Percentiles rank a stretch among this genome's conserved stretches.
These are phyloP conservation scores for Shargacucullia verbasci DNA, from an alignment of 2,888 invertebrate genomes.

Conservation along the genomic window DNA sequence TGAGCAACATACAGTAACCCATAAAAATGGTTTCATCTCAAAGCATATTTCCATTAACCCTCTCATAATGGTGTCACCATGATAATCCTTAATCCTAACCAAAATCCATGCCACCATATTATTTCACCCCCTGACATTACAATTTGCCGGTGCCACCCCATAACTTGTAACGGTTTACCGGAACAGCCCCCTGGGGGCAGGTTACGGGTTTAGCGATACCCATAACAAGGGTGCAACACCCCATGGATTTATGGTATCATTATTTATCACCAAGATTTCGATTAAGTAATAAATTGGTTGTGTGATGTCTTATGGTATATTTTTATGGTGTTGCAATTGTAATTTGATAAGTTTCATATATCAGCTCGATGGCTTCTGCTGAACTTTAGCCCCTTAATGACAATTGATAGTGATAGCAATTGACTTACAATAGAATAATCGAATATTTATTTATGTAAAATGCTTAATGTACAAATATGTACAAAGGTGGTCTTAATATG, in stretches of 20 bases:
- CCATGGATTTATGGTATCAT: conserved; percentile 40
- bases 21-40: no score
- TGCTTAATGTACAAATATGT: no score
- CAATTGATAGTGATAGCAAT: no score
- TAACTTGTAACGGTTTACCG: conserved; percentile 56
- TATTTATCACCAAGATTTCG: conserved; percentile 54
- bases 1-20: no score
- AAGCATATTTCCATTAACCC: not conserved
- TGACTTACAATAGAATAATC: no score
- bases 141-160: conserved; percentile 44
- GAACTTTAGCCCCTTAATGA: no score
- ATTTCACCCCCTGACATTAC: conserved; percentile 35
- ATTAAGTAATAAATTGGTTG: conserved; percentile 54
- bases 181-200: conserved; percentile 56
- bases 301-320: conserved; percentile 5
- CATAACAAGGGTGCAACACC: conserved; percentile 45
- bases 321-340: conserved; percentile 14
- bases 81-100: conserved; percentile 20
- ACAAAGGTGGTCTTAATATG: no score
- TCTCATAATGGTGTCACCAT: conserved; percentile 30
- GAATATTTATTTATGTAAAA: no score
- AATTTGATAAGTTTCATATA: conserved; percentile 2
- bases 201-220: conserved; percentile 44
- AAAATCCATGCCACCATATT: conserved; percentile 18
- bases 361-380: no score